A percentile compares a stretch with the other conserved stretches of the same genome.
phyloP scores from a whole-genome alignment of 2,797 vertebrate species.

The Carapus acus region DNA sequence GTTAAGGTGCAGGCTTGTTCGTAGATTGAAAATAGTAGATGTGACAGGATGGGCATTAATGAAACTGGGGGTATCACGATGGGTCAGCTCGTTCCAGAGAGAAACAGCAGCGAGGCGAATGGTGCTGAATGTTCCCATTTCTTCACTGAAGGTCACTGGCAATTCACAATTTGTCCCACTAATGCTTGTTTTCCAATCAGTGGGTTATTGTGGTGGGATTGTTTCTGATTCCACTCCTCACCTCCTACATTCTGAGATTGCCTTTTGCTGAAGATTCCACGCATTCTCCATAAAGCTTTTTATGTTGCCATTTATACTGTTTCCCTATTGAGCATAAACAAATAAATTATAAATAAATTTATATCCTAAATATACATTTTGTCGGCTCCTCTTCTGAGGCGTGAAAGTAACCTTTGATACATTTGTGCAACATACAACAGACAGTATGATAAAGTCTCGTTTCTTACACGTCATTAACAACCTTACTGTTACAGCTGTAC shows the following conservation, averaged over 20 bases:
- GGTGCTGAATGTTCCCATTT: constrained; percentile 15
- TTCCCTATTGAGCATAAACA: too few species aligned
- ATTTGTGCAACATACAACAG: too few species aligned
- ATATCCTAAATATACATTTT: too few species aligned
- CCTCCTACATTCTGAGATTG: constrained; percentile 20
- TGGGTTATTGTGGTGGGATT: constrained; percentile 46
- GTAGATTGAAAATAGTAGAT: background rate
- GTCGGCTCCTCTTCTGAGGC: too few species aligned
- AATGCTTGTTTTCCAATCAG: constrained; percentile 59
- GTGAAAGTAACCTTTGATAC: too few species aligned
- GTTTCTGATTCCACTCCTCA: constrained; percentile 45
- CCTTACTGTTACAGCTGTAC: too few species aligned
- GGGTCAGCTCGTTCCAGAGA: constrained; percentile 5
- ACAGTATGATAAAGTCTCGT: too few species aligned
- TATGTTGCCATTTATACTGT: too few species aligned
- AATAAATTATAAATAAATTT: too few species aligned
- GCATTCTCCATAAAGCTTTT: too few species aligned
- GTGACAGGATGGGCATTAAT: constrained; percentile 8
- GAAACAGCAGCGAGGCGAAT: constrained; percentile 22
- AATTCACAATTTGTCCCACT: constrained; percentile 48
- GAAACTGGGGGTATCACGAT: constrained; percentile 2
- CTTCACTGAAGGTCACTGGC: constrained; percentile 41
- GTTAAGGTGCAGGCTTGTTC: background rate
- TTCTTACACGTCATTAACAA: too few species aligned
- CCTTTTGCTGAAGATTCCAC: constrained; percentile 35